phyloP scores from a whole-genome alignment of 1,140 invertebrate genomes.

The Artemia franciscana region DNA sequence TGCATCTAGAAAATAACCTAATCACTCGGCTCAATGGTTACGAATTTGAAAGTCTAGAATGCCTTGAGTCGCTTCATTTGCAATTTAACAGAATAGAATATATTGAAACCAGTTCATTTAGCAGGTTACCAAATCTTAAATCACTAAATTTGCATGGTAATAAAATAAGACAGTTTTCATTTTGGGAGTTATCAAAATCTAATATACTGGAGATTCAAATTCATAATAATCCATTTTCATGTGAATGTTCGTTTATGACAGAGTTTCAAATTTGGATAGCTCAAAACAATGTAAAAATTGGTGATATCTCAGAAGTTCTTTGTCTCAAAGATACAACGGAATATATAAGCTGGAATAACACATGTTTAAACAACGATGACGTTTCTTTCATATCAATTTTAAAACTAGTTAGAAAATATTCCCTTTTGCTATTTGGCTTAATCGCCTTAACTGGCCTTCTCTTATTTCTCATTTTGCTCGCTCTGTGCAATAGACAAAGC shows the following conservation, averaged over 20 bases:
- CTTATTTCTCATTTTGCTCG: slow-evolving; percentile 48
- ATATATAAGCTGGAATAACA: slow-evolving; percentile 17
- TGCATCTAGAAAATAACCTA: slow-evolving; percentile 59
- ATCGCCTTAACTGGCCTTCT: slow-evolving; percentile 37
- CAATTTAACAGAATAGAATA: slow-evolving; percentile 38
- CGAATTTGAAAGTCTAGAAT: slow-evolving; percentile 40
- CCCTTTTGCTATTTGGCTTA: slow-evolving; percentile 37
- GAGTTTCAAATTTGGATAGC: slow-evolving; percentile 52
- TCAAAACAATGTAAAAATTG: slow-evolving; percentile 26
- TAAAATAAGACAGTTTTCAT: slow-evolving; percentile 38
- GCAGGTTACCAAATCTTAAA: slow-evolving; percentile 36
- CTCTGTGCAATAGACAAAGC: slow-evolving; percentile 70
- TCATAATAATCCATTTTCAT: slow-evolving; percentile 59
- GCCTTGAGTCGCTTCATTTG: slow-evolving; percentile 33
- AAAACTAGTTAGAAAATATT: slow-evolving; percentile 14
- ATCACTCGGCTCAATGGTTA: slow-evolving; percentile 49
- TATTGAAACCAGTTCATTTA: slow-evolving; percentile 54
- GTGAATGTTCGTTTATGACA: slow-evolving; percentile 57
- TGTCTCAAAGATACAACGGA: slow-evolving; percentile 1
- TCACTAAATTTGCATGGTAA: slow-evolving; percentile 52
- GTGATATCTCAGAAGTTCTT: slow-evolving; percentile 24
- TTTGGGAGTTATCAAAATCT: slow-evolving; percentile 50
- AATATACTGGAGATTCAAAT: slow-evolving; percentile 41
- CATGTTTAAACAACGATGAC: slow-evolving; percentile 24
- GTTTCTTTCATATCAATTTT: background rate